Percentiles rank a stretch among this genome's conserved stretches.
Evolutionary conservation across 2,113 vertebrate species (phyloP).

Genomic region (chimpanzee (Pan troglodytes)): NHGRI_mPanTro3-v2.1_pri NC_072402.2:139314501-139315000

Average conservation of each 20-base stretch:
- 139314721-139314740: neutral
- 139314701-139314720: neutral
- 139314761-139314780: neutral
- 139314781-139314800: neutral
- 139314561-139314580: neutral
- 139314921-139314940: too few relatives aligned
- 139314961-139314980: too few relatives aligned
- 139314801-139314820: neutral
- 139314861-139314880: too few relatives aligned
- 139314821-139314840: neutral
- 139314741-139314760: neutral
- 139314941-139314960: too few relatives aligned
- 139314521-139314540: neutral
- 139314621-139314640: neutral
- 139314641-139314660: neutral
- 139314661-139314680: neutral
- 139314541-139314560: neutral
- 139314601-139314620: neutral
- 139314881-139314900: too few relatives aligned
- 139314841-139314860: neutral
- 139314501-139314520: neutral
- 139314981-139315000: too few relatives aligned
- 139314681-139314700: constrained; percentile 5
- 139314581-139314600: neutral
- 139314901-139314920: too few relatives aligned